phyloP scores from a whole-genome alignment of 92 coral and sea anemone species.

The Palythoa caribaeorum region DNA sequence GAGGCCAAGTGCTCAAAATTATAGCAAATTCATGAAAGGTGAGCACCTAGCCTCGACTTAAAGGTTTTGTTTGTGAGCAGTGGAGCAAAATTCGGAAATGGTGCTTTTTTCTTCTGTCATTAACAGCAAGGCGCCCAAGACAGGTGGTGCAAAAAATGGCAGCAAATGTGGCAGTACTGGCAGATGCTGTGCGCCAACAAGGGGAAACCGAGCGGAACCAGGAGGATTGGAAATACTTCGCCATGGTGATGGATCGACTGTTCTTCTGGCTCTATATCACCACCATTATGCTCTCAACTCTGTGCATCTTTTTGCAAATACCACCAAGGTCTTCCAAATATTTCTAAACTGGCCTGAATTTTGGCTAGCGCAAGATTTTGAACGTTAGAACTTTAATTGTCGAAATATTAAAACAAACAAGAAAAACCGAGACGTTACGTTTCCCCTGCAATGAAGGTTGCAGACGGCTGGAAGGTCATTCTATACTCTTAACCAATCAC shows the following conservation, averaged over 20 bases:
- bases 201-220: constrained; percentile 72
- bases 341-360: not conserved
- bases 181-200: constrained; percentile 31
- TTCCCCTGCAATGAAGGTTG: no score
- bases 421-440: no score
- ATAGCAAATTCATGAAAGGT: no score
- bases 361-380: no score
- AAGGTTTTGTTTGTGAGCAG: no score
- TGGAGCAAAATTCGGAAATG: no score
- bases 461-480: no score
- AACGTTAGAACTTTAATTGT: no score
- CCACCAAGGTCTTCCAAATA: constrained; percentile 20
- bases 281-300: constrained; percentile 44
- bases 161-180: constrained; percentile 6
- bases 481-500: no score
- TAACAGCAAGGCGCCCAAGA: constrained; percentile 6
- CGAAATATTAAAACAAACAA: no score
- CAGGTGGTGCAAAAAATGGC: not conserved
- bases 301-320: constrained; percentile 29
- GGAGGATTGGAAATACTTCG: constrained; percentile 93
- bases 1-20: no score
- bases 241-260: constrained; percentile 75
- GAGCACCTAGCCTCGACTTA: no score
- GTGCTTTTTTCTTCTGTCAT: not conserved
- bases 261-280: constrained; percentile 51